These are phyloP conservation scores for Thera britannica DNA, from an alignment of 2,888 invertebrate genomes.

Conservation along the genomic window DNA sequence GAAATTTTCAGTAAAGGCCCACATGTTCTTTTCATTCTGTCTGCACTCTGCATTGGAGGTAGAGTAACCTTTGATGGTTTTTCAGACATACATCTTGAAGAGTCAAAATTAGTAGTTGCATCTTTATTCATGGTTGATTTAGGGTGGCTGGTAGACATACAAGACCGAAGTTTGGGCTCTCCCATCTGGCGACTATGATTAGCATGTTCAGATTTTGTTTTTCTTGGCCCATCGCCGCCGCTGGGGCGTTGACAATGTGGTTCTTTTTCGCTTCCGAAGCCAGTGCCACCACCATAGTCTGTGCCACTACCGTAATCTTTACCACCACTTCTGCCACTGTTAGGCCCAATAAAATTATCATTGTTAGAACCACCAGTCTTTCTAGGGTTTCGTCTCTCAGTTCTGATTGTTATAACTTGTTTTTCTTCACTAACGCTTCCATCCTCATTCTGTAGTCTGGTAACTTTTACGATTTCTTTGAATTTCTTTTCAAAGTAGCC, in stretches of 20 bases:
- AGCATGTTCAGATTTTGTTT: conserved; percentile 31
- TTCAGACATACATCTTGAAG: conserved; percentile 5
- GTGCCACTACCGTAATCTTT: conserved; percentile 3
- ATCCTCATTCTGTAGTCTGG: conserved; percentile 49
- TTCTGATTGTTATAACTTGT: conserved; percentile 54
- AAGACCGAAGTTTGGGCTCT: conserved; percentile 30
- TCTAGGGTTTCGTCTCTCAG: conserved; percentile 47
- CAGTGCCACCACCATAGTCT: conserved; percentile 11
- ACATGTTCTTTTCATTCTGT: conserved; percentile 6
- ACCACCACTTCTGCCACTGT: background rate
- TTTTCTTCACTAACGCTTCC: conserved; percentile 57
- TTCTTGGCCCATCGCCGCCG: conserved; percentile 2
- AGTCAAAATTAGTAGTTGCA: conserved; percentile 15
- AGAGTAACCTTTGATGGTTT: conserved; percentile 19
- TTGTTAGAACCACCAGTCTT: conserved; percentile 11
- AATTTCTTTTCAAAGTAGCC: conserved; percentile 51
- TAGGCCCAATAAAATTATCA: background rate
- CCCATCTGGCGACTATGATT: conserved; percentile 25
- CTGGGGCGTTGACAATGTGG: background rate
- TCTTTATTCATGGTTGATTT: conserved; percentile 22
- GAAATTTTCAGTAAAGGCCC: conserved; percentile 12
- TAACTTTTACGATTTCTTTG: conserved; percentile 57
- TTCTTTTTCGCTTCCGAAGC: conserved; percentile 18
- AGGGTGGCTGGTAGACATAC: conserved; percentile 29
- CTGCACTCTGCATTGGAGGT: background rate